Evolutionary conservation across 2,888 invertebrate genomes (phyloP).

Genomic region (Bruchidius siliquastri): DNA sequence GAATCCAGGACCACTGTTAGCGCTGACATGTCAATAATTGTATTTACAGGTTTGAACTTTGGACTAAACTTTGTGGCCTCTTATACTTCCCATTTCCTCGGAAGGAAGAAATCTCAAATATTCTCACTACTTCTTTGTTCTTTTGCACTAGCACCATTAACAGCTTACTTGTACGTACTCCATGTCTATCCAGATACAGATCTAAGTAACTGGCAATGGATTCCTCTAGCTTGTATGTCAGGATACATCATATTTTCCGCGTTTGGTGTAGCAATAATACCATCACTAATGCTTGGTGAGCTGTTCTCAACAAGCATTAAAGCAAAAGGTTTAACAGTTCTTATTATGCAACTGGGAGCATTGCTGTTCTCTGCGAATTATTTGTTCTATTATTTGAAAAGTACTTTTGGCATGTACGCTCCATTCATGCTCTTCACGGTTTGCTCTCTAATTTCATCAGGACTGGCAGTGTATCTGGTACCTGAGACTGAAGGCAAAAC

Average conservation of each 20-base stretch:
- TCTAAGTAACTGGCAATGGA: conserved; percentile 21
- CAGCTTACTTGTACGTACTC: neutral
- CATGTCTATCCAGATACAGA: neutral
- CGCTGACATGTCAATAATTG: conserved; percentile 33
- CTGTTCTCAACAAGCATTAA: conserved; percentile 38
- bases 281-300: conserved; percentile 35
- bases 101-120: conserved; percentile 31
- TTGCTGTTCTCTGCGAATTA: conserved; percentile 27
- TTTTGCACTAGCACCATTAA: neutral
- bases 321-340: conserved; percentile 31
- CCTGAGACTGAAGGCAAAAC: conserved; percentile 43
- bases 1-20: conserved; percentile 36
- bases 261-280: conserved; percentile 33
- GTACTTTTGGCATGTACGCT: conserved; percentile 32
- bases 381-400: conserved; percentile 35
- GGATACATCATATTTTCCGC: conserved; percentile 29
- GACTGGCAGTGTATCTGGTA: conserved; percentile 33
- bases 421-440: conserved; percentile 36
- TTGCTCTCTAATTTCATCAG: conserved; percentile 27
- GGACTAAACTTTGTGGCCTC: conserved; percentile 21
- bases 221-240: conserved; percentile 36
- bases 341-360: conserved; percentile 30
- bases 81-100: conserved; percentile 31
- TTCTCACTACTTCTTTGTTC: conserved; percentile 28
- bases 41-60: conserved; percentile 26